Evolutionary conservation across 1,140 invertebrate genomes (phyloP), one percentile per base, ranked within the genome.

Genomic region (Leptopilina clavipes): DNA sequence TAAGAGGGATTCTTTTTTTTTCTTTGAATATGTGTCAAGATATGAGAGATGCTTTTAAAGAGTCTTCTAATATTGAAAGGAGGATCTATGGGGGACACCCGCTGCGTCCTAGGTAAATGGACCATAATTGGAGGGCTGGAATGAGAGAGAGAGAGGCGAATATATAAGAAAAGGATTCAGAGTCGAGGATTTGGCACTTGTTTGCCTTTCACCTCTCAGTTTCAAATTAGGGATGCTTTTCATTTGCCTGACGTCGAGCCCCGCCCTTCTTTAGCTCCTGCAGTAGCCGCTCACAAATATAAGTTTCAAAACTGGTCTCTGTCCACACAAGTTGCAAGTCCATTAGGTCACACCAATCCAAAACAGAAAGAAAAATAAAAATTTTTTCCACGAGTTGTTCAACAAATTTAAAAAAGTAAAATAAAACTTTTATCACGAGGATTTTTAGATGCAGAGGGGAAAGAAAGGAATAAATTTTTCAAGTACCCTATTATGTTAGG

Each of bases 211-310:
- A 82, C 79, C 75, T 86, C 84, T 85, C 84, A 86, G 86, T 86
- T 87, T 86, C 85, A 85, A 87, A 87, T 88, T 87, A 88, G 85
- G 83, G 84, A 88, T 86, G 85, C 84, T 88, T 87, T 86, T 86
- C 86, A 87, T 88, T 84, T 81, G 82, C 74, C 80, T 86, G 87
- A 88, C 87, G 86, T 78, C 79, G 73, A 6, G 86, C 86, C 77
- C 86, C 87, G 86, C 87, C 87, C 83, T 82, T 79, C 72, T 48
- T 75, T 76, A 81, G 87, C 87, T 88, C 82, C 87, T 84, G 85
- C 82, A 81, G 86, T 87, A 87, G 86, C 86, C 79, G 82, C 79
- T n/a, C n/a, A n/a, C n/a, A n/a, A n/a, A n/a, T n/a, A n/a, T n/a
- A 73, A 78, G 78, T 83, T 83, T 79, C 81, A 86, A 86, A n/a